Conservation (phyloP, 2,888 invertebrate species). For the Saturnia japonica region DNA sequence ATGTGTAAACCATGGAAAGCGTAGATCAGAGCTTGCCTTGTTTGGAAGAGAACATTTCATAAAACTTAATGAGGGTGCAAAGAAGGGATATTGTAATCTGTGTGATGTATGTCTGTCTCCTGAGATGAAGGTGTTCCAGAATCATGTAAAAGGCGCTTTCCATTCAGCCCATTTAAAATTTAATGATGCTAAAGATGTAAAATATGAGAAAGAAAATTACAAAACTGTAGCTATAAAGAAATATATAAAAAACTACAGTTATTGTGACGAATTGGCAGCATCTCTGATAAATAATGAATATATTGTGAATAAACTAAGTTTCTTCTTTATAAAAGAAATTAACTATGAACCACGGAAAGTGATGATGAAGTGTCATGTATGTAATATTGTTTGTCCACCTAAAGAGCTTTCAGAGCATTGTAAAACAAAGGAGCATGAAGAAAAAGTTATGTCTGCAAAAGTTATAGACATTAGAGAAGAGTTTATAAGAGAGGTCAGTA, state of each 20-base stretch:
- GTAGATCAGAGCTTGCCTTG: constrained; percentile 44
- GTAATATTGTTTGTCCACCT: constrained; percentile 39
- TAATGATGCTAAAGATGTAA: constrained; percentile 36
- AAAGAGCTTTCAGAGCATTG: constrained; percentile 45
- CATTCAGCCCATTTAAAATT: constrained; percentile 51
- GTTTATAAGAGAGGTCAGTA: constrained; percentile 57
- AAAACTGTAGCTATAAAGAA: constrained; percentile 15
- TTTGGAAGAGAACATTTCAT: constrained; percentile 53
- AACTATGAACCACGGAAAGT: constrained; percentile 34
- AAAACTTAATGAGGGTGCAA: constrained; percentile 53
- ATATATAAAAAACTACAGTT: constrained; percentile 22
- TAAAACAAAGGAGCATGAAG: constrained; percentile 40
- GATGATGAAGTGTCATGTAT: constrained; percentile 51
- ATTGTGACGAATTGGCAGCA: constrained; percentile 25
- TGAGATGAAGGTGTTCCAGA: constrained; percentile 42
- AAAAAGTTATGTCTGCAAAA: constrained; percentile 40
- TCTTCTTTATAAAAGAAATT: constrained; percentile 40
- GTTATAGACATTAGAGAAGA: constrained; percentile 37
- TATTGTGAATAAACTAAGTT: constrained; percentile 38
- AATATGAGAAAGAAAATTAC: constrained; percentile 14
- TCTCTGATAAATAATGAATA: constrained; percentile 42
- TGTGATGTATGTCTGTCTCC: constrained; percentile 51
- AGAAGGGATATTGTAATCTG: constrained; percentile 52
- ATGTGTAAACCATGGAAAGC: constrained; percentile 41
- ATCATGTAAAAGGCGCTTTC: constrained; percentile 47